A percentile compares a stretch with the other conserved stretches of the same genome.
Conservation (phyloP, 2,888 invertebrate genomes). For the Xanthorhoe designata region DNA sequence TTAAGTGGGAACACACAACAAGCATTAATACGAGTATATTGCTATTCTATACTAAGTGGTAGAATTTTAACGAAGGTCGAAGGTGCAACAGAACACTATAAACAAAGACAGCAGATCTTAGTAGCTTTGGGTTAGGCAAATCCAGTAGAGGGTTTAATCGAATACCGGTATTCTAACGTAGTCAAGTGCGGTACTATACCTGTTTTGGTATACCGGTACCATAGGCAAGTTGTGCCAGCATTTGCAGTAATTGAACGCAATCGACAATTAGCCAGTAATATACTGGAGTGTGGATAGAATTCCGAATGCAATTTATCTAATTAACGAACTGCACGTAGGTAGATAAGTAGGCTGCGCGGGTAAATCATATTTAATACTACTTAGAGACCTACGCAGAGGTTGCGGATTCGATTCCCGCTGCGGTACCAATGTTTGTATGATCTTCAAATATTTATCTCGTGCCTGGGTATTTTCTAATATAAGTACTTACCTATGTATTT, state of each 20-base stretch:
- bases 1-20: too few species aligned
- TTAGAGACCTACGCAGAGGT: too few species aligned
- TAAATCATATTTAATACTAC: background rate
- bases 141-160: background rate
- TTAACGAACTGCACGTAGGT: constrained; percentile 52
- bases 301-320: constrained; percentile 59
- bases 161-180: constrained; percentile 2
- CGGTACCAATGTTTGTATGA: too few species aligned
- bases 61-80: background rate
- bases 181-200: constrained; percentile 13
- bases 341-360: background rate
- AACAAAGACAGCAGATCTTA: background rate
- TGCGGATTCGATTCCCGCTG: too few species aligned
- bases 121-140: background rate
- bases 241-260: constrained; percentile 58
- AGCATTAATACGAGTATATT: too few species aligned
- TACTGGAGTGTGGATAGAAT: constrained; percentile 45
- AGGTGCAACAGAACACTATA: background rate
- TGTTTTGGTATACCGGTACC: constrained; percentile 15
- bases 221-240: constrained; percentile 41
- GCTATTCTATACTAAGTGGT: too few species aligned
- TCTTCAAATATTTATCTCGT: too few species aligned
- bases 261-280: constrained; percentile 54
- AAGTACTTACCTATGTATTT: too few species aligned
- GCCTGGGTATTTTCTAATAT: too few species aligned